Evolutionary conservation across 2,113 vertebrate genomes (phyloP), one percentile per base, ranked within the genome.

Genomic region (Anarhynchus alexandrinus): DNA sequence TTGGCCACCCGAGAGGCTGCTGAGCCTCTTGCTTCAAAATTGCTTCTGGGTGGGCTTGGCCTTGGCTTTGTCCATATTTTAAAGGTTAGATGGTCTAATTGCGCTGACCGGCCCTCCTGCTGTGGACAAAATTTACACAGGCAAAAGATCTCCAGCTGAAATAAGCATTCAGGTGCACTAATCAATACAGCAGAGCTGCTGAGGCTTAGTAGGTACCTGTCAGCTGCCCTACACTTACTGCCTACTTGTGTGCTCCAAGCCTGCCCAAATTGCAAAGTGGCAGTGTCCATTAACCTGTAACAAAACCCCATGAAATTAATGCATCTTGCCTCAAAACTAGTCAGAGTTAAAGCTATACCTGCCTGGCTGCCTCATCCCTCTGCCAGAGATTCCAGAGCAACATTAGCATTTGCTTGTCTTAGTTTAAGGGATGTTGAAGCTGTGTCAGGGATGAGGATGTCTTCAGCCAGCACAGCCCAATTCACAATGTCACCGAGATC

Each of bases 91-190:
- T 66, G 59, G 54, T 64, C 58, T 90, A 43, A 90, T 51, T 88
- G 62, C 26, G 5, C 40, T 43, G 1, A 0, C 47, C 2, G 1
- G 32, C 23, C 29, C 34, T 92, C 85, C 66, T 0, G 0, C 62
- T 72, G 70, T 11, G 45, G 36, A 26, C 66, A 47, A 45, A 93
- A 64, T 87, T 85, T 55, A 23, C 38, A 12, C 42, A 85, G 64
- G 57, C 36, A 45, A n/a, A 92, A 25, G 47, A 42, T 58, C 11
- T 38, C 9, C 47, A n/a, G 58, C 67, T 90, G 71, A 55, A 93
- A 58, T 40, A 15, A 55, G 12, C 1, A 0, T 36, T 72, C 91
- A 88, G 94, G 82, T 90, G 57, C 43, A 12, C 21, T 25, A 2
- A 43, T 30, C 32, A 21, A 6, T 3, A 12, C 16, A 66, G 49